phyloP scores from a whole-genome alignment of 2,797 vertebrate genomes.

The Manis crassicaudata region DNA sequence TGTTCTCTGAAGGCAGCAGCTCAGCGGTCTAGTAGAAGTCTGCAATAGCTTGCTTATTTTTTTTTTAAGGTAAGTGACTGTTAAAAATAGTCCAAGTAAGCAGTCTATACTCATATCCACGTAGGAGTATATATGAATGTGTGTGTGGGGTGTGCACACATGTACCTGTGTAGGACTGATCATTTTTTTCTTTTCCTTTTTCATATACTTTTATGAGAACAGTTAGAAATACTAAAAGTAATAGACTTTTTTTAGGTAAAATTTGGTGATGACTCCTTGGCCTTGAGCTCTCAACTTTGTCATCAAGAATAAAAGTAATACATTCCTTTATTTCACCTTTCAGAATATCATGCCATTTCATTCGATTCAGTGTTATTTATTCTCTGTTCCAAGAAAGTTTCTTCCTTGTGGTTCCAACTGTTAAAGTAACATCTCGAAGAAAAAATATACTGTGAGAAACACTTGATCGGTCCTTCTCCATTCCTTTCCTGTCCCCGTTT shows the following conservation, averaged over 20 bases:
- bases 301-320: not conserved
- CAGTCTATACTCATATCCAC: not conserved
- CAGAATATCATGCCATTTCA: not conserved
- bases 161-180: not conserved
- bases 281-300: not conserved
- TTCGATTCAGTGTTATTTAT: not conserved
- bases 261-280: not conserved
- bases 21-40: not conserved
- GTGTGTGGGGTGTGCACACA: not conserved
- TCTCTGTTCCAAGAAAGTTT: not conserved
- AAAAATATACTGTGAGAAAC: not conserved
- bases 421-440: not conserved
- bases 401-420: not conserved
- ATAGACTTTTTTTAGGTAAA: not conserved
- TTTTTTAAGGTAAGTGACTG: not conserved
- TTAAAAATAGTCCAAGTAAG: not conserved
- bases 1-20: not conserved
- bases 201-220: not conserved
- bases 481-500: not conserved
- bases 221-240: not conserved
- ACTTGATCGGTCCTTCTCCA: not conserved
- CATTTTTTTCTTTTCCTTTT: not conserved
- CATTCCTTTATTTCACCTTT: not conserved
- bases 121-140: not conserved
- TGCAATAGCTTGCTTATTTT: not conserved